A percentile compares a stretch with the other conserved stretches of the same genome.
These are phyloP conservation scores for Morpho deidamia DNA, from an alignment of 2,888 invertebrate species.

Conservation along the genomic window DNA sequence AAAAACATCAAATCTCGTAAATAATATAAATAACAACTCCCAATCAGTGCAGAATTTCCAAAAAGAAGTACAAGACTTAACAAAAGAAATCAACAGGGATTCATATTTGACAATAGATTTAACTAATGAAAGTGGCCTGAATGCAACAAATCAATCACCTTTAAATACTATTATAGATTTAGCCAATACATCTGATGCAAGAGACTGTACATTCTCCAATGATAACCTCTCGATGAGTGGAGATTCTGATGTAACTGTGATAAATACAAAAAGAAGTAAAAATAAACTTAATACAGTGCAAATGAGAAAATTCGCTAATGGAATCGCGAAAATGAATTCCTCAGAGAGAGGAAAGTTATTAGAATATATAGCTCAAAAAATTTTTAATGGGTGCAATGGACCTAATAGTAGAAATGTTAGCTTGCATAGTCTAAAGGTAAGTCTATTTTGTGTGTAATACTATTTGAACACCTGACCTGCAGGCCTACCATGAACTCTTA, in stretches of 20 bases:
- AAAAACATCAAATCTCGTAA: background rate
- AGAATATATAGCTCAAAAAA: slow-evolving; percentile 50
- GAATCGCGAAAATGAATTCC: slow-evolving; percentile 46
- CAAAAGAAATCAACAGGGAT: slow-evolving; percentile 47
- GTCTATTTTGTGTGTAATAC: background rate
- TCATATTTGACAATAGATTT: slow-evolving; percentile 62
- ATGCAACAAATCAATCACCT: slow-evolving; percentile 14
- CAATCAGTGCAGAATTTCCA: slow-evolving; percentile 26
- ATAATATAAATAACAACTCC: slow-evolving; percentile 23
- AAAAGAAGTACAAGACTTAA: slow-evolving; percentile 36
- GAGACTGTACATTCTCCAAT: slow-evolving; percentile 41
- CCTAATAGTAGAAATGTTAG: slow-evolving; percentile 30
- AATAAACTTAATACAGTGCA: slow-evolving; percentile 27
- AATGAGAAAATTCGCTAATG: slow-evolving; percentile 44
- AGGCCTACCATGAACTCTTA: no score
- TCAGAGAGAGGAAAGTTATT: slow-evolving; percentile 49
- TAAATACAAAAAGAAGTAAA: slow-evolving; percentile 26
- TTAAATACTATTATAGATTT: slow-evolving; percentile 43
- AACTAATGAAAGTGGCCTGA: slow-evolving; percentile 34
- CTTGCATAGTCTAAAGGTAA: slow-evolving; percentile 36
- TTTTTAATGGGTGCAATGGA: slow-evolving; percentile 50
- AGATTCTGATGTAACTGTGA: slow-evolving; percentile 58
- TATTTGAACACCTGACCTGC: no score
- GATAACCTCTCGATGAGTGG: slow-evolving; percentile 46
- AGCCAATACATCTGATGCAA: slow-evolving; percentile 34